Percentiles rank a stretch among this genome's conserved stretches.
Evolutionary conservation across 1,140 invertebrate species (phyloP).

Genomic region (Elymnias hypermnestra): DNA sequence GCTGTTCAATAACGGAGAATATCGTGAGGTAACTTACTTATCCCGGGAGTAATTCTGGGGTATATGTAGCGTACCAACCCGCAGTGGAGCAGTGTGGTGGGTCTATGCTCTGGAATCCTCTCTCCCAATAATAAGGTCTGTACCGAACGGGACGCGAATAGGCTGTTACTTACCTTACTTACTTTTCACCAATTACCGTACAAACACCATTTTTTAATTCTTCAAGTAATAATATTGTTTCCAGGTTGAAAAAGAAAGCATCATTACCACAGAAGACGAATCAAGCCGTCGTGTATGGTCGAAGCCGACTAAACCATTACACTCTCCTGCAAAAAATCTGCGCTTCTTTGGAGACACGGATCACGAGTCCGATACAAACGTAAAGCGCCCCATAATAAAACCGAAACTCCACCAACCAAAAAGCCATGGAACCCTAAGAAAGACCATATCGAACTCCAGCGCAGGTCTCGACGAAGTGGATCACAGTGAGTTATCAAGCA

Average conservation of each 20-base stretch:
- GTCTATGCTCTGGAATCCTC: too few species aligned
- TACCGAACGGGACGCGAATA: too few species aligned
- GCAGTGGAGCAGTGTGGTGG: too few species aligned
- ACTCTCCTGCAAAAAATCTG: slow-evolving; percentile 79
- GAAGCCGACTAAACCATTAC: slow-evolving; percentile 39
- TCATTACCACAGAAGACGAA: slow-evolving; percentile 69
- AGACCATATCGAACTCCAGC: slow-evolving; percentile 64
- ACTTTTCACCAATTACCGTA: too few species aligned
- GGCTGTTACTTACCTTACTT: too few species aligned
- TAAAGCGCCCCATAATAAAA: slow-evolving; percentile 52
- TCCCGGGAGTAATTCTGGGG: too few species aligned
- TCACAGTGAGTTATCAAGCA: slow-evolving; percentile 47
- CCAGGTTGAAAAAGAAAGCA: slow-evolving; percentile 64
- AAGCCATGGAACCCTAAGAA: slow-evolving; percentile 45
- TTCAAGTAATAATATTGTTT: background rate
- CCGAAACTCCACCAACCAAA: slow-evolving; percentile 34
- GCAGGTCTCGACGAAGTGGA: slow-evolving; percentile 64
- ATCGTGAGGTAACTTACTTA: too few species aligned
- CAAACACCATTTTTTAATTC: too few species aligned
- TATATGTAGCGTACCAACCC: too few species aligned
- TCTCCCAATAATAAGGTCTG: too few species aligned
- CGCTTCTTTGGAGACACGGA: slow-evolving; percentile 90
- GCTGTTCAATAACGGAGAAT: too few species aligned
- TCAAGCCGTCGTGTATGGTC: slow-evolving; percentile 59
- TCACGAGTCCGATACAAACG: slow-evolving; percentile 79